Evolutionary conservation across 2,888 invertebrate genomes (phyloP), one percentile per base, ranked within the genome.

Genomic region (Mongoloraphidia duomilia): DNA sequence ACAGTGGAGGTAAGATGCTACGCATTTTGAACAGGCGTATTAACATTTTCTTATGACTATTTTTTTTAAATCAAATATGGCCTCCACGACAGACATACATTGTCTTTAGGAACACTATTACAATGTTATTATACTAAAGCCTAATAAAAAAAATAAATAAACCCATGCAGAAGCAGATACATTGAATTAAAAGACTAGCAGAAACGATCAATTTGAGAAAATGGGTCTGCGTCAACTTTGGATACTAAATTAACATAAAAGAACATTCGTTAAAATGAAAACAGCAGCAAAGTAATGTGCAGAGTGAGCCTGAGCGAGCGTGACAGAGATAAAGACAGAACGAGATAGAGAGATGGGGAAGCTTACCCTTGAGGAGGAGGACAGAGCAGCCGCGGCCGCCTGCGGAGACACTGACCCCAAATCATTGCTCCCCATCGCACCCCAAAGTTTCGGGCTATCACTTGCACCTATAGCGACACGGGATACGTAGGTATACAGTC

Each of bases 301-400:
- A 43, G 42, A 52, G 57, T 61, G 60, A 61, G 59, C 33, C n/a
- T 34, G 42, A 50, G 14, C 39, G 33, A 49, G 17, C 41, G 41
- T 39, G 42, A 3, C 26, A 26, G 26, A 26, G 26, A 26, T 26
- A 26, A 26, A 59, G 57, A 57, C 47, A 54, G 55, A 58, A 59
- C 57, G 61, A 61, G 60, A 60, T 53, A 59, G 56, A 53, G 60
- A 61, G 54, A 57, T 53, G 58, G 55, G 61, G 66, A 26, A 26
- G 26, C 76, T 76, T 75, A 77, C 76, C 75, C 77, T 75, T 69
- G 76, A 74, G 70, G 76, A 74, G 70, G 74, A 74, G 65, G 68
- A 67, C 65, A 66, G 65, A 65, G 66, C 63, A 48, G 47, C 47
- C 44, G 47, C 50, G 44, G 68, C 66, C 60, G 69, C 66, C 64